These are phyloP conservation scores for Biston betularia DNA, from an alignment of 2,888 invertebrate genomes.

Conservation along the genomic window DNA sequence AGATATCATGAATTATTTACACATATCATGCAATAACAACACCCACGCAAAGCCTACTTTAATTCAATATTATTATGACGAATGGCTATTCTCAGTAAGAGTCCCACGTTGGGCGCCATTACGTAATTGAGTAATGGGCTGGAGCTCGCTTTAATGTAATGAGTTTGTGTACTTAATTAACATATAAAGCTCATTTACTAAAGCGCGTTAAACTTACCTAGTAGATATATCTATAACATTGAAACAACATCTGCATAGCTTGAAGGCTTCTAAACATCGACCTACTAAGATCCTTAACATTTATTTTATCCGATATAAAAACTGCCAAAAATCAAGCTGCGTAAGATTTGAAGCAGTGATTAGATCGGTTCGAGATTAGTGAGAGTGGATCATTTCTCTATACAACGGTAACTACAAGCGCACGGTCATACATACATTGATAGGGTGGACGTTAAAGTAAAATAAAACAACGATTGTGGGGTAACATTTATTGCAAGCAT, in stretches of 20 bases:
- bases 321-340: conserved; percentile 3
- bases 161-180: conserved; percentile 31
- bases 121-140: conserved; percentile 40
- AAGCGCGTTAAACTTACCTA: conserved; percentile 15
- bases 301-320: conserved; percentile 2
- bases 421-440: conserved; percentile 42
- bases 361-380: not conserved
- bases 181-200: conserved; percentile 19
- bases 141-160: conserved; percentile 31
- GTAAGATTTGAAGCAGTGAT: conserved; percentile 4
- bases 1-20: not conserved
- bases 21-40: conserved; percentile 4
- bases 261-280: conserved; percentile 41
- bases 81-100: conserved; percentile 22
- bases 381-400: conserved; percentile 5
- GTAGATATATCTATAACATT: conserved; percentile 5
- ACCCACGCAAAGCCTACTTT: conserved; percentile 11
- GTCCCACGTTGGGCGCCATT: conserved; percentile 50
- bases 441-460: conserved; percentile 62
- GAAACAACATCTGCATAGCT: conserved; percentile 15
- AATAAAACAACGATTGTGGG: conserved; percentile 78
- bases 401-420: conserved; percentile 55
- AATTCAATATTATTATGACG: conserved; percentile 26
- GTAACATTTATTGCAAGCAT: conserved; percentile 79
- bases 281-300: not conserved